Conservation (phyloP, 2,113 vertebrate species). For the Alouatta palliata region DNA sequence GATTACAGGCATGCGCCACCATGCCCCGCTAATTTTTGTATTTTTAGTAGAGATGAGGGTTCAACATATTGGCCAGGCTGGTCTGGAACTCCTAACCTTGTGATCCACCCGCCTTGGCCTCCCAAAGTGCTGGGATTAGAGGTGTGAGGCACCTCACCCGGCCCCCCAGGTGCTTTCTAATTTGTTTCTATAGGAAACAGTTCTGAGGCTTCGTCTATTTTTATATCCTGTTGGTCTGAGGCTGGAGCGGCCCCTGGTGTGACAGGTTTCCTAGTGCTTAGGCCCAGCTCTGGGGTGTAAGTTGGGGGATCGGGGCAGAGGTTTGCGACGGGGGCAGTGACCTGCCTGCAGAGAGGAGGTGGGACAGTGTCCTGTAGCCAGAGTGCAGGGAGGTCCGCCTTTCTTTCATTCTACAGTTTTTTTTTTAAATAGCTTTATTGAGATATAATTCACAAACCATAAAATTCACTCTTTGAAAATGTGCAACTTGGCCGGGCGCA, state of each 20-base stretch:
- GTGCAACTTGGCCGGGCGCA: no score
- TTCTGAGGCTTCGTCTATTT: background rate
- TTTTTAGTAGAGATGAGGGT: no score
- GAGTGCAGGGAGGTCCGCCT: background rate
- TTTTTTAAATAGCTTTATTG: background rate
- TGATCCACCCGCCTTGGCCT: no score
- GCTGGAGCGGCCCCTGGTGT: background rate
- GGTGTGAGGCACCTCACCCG: no score
- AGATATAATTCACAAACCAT: background rate
- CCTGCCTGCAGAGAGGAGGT: fast-evolving
- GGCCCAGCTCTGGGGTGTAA: background rate
- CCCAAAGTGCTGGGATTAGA: no score
- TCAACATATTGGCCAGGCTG: no score
- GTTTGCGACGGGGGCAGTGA: fast-evolving
- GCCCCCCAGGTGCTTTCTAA: background rate
- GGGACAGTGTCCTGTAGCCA: fast-evolving
- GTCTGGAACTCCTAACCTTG: no score
- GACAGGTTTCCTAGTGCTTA: background rate
- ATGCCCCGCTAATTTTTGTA: no score
- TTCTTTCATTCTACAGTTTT: background rate
- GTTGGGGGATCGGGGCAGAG: background rate
- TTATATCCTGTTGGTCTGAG: background rate
- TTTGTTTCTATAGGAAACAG: background rate
- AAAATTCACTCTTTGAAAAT: background rate
- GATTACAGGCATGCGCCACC: no score